Conservation (phyloP, 1,140 invertebrate species). For the Gryllus bimaculatus region DNA sequence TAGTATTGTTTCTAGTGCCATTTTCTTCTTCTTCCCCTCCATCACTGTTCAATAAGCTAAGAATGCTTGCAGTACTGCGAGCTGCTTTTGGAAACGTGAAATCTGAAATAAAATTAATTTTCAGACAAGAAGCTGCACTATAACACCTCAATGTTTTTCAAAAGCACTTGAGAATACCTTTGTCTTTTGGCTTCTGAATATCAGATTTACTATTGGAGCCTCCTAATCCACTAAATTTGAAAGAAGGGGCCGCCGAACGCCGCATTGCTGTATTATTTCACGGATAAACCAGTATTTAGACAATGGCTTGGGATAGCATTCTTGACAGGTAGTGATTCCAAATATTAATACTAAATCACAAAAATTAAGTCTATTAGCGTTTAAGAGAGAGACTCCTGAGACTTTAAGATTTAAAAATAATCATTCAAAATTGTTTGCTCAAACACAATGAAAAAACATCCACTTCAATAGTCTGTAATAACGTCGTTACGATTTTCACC, state of each 20-base stretch:
- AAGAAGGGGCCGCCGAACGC: not conserved
- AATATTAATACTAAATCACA: too few species aligned
- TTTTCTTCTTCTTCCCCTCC: not conserved
- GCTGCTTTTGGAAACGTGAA: conserved; percentile 7
- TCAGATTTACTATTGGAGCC: not conserved
- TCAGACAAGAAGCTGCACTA: not conserved
- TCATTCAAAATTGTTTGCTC: too few species aligned
- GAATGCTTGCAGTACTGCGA: conserved; percentile 11
- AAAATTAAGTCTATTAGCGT: too few species aligned
- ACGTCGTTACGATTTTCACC: too few species aligned
- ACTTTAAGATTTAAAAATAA: too few species aligned
- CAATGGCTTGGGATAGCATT: too few species aligned
- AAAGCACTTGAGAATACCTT: not conserved
- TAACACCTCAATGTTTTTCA: not conserved
- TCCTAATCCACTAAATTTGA: not conserved
- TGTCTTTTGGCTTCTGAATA: too few species aligned
- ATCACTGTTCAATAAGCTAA: not conserved
- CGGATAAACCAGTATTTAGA: too few species aligned
- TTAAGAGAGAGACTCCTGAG: too few species aligned
- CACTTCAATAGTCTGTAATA: too few species aligned
- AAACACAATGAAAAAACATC: too few species aligned
- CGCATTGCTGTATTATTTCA: not conserved
- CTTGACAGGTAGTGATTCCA: too few species aligned
- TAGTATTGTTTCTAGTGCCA: not conserved
- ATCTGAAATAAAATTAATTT: not conserved